These are phyloP conservation scores for Hypsibius dujardini DNA, from an alignment of 1,140 invertebrate species.

Conservation along the genomic window DNA sequence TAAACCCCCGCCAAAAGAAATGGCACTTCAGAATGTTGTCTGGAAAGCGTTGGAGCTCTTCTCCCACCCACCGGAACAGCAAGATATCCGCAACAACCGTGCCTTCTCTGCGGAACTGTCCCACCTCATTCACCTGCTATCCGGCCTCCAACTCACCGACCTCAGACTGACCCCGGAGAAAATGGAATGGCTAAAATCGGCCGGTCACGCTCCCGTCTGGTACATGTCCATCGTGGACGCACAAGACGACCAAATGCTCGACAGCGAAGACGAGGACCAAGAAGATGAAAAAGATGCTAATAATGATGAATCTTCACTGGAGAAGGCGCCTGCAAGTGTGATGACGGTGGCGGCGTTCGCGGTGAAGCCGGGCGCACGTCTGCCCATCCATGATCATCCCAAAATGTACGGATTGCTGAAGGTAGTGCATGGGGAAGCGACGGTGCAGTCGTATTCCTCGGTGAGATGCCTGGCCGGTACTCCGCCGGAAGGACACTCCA, in stretches of 20 bases:
- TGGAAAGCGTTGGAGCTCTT: constrained; percentile 10
- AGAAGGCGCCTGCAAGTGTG: not conserved
- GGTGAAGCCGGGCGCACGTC: constrained; percentile 11
- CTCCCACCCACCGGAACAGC: not conserved
- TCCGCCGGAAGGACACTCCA: not conserved
- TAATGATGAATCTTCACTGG: not conserved
- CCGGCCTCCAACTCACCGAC: not conserved
- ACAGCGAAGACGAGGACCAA: not conserved
- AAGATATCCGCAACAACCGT: not conserved
- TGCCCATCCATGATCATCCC: constrained; percentile 2
- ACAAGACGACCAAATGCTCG: not conserved
- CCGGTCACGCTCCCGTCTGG: not conserved
- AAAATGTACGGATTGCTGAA: constrained; percentile 10
- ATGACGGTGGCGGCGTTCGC: constrained; percentile 12
- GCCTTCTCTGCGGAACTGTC: not conserved
- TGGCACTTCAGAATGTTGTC: not conserved
- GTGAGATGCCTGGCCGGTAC: not conserved
- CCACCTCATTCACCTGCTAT: not conserved
- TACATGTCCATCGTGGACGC: constrained; percentile 8
- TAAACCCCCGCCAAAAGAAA: not conserved
- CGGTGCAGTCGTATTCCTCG: constrained; percentile 8
- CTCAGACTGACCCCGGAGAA: not conserved
- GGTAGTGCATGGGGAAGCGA: not conserved
- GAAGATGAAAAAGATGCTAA: not conserved
- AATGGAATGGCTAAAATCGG: not conserved